phyloP scores from a whole-genome alignment of 2,888 invertebrate species.

The Erpobdella octoculata region DNA sequence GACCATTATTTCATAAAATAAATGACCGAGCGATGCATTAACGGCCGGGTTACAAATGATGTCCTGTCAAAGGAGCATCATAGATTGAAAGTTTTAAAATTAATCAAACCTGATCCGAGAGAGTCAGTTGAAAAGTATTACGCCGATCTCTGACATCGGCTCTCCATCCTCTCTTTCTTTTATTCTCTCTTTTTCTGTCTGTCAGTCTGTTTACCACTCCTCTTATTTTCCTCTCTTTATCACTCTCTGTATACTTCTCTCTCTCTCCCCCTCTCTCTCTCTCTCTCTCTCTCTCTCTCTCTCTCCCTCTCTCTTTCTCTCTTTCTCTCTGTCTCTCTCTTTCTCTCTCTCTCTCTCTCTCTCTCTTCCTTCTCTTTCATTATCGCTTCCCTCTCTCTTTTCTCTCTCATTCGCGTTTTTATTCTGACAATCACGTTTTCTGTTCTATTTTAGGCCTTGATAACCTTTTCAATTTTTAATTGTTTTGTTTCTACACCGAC shows the following conservation, averaged over 20 bases:
- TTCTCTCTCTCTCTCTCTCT: not conserved
- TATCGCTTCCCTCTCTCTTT: not conserved
- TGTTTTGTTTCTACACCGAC: too few species aligned
- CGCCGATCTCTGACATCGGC: constrained; percentile 12
- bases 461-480: too few species aligned
- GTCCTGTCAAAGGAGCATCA: constrained; percentile 11
- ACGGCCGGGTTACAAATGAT: constrained; percentile 4
- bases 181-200: not conserved
- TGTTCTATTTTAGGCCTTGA: too few species aligned
- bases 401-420: too few species aligned
- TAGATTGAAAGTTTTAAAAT: constrained; percentile 13
- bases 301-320: not conserved
- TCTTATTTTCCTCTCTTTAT: not conserved
- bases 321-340: not conserved
- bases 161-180: not conserved
- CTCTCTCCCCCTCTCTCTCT: constrained; percentile 7
- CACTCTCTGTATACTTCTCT: not conserved
- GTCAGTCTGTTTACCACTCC: not conserved
- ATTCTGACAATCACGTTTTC: too few species aligned
- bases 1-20: constrained; percentile 13
- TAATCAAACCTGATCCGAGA: constrained; percentile 5
- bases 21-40: constrained; percentile 12
- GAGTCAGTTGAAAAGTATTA: constrained; percentile 7
- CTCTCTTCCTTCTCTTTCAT: not conserved
- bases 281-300: not conserved